These are phyloP conservation scores for Carcinoscorpius rotundicauda DNA, from an alignment of 1,140 invertebrate genomes.

Conservation along the genomic window DNA sequence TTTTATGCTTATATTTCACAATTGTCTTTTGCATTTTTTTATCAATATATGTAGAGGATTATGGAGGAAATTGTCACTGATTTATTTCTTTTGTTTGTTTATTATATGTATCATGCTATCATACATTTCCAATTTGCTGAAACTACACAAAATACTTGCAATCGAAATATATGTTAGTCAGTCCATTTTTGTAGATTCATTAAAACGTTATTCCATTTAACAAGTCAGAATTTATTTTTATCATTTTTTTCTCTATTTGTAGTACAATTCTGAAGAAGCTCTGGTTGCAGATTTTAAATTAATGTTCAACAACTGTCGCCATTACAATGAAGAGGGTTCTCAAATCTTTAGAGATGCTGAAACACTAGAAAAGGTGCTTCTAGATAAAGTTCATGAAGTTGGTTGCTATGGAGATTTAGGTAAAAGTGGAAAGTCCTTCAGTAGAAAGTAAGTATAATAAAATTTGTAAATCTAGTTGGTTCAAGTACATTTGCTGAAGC, in stretches of 20 bases:
- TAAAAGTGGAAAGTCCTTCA: slow-evolving; percentile 14
- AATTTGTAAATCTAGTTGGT: no score
- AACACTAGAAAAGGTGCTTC: slow-evolving; percentile 67
- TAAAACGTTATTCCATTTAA: no score
- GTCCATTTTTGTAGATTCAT: no score
- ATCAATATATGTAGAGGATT: no score
- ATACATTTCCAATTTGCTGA: no score
- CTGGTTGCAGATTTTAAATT: slow-evolving; percentile 57
- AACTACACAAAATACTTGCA: no score
- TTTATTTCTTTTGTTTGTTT: no score
- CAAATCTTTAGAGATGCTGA: slow-evolving; percentile 90
- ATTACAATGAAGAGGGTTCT: slow-evolving; percentile 92
- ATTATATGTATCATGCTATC: no score
- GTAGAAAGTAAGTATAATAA: slow-evolving; percentile 5
- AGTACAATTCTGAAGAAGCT: slow-evolving; percentile 49
- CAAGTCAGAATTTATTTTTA: no score
- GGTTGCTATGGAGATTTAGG: slow-evolving; percentile 31
- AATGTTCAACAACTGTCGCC: slow-evolving; percentile 92
- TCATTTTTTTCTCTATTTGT: slow-evolving; percentile 14
- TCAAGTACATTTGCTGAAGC: background rate
- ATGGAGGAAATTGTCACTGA: no score
- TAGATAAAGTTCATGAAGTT: slow-evolving; percentile 68
- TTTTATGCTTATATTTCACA: background rate
- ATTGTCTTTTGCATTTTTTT: background rate
- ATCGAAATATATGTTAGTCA: no score